Percentiles rank a stretch among this genome's conserved stretches.
Evolutionary conservation across 2,888 invertebrate genomes (phyloP).

Genomic region (Parthenolecanium corni): DNA sequence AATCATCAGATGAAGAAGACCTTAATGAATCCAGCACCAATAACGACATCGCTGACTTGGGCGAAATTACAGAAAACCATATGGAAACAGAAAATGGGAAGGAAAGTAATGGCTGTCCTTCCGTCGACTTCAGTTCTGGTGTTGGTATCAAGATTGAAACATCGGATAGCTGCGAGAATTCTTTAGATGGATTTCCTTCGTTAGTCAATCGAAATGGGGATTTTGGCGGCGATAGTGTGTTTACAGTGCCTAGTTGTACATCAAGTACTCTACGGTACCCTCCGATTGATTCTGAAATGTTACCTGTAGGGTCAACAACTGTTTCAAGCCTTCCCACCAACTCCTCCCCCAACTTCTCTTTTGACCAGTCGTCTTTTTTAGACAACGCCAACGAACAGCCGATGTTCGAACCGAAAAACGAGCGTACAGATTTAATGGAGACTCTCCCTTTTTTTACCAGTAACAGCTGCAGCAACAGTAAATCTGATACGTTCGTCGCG

Average conservation of each 20-base stretch:
- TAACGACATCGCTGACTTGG: conserved; percentile 9
- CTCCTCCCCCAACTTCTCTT: neutral
- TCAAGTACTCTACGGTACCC: neutral
- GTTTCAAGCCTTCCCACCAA: neutral
- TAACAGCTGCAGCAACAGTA: conserved; percentile 3
- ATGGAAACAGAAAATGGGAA: conserved; percentile 9
- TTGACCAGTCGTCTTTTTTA: conserved; percentile 14
- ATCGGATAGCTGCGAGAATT: conserved; percentile 14
- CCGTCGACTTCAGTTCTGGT: neutral
- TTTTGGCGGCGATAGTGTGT: neutral
- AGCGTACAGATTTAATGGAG: conserved; percentile 11
- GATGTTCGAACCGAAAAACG: conserved; percentile 4
- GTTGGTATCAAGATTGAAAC: conserved; percentile 16
- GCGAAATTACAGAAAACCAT: conserved; percentile 7
- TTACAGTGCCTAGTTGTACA: neutral
- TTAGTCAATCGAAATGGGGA: neutral
- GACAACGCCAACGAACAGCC: conserved; percentile 7
- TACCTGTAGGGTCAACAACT: neutral
- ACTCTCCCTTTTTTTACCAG: conserved; percentile 8
- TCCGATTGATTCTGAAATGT: conserved; percentile 5
- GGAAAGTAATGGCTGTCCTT: conserved; percentile 6
- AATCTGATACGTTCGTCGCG: neutral
- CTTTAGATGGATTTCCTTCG: conserved; percentile 12
- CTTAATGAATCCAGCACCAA: conserved; percentile 22
- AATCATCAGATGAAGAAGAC: conserved; percentile 34